Conservation (phyloP, 2,113 vertebrate species). For the Ameiurus melas region DNA sequence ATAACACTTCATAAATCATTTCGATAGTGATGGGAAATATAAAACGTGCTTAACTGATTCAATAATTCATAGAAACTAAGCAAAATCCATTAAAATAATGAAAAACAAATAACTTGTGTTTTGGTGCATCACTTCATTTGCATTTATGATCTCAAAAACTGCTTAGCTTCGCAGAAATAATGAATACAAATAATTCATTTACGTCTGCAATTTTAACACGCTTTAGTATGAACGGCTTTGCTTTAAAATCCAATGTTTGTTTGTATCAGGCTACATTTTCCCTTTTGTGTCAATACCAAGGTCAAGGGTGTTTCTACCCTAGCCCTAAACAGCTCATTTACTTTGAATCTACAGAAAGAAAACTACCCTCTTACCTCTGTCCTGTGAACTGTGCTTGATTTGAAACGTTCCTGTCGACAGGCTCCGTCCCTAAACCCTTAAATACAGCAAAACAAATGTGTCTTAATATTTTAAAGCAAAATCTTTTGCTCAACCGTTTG, state of each 20-base stretch:
- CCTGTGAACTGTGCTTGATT: constrained; percentile 80
- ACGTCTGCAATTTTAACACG: background rate
- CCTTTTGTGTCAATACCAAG: background rate
- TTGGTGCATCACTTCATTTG: background rate
- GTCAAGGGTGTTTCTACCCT: background rate
- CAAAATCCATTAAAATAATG: background rate
- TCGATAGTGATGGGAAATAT: background rate
- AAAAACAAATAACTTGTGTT: background rate
- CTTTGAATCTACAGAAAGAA: background rate
- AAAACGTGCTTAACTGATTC: background rate
- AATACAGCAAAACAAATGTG: constrained; percentile 32
- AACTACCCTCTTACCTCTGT: constrained; percentile 75
- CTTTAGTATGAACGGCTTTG: background rate
- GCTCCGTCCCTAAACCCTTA: constrained; percentile 81
- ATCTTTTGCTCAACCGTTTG: too few relatives aligned
- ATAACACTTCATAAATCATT: background rate
- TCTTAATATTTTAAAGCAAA: background rate
- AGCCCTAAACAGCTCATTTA: background rate
- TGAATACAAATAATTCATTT: background rate
- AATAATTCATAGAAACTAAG: background rate
- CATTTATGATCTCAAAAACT: background rate
- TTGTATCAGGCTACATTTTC: background rate
- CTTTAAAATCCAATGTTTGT: background rate
- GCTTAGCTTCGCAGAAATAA: background rate
- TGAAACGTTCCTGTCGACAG: constrained; percentile 59